Conservation (phyloP, 2,888 invertebrate species). For the Charanyca ferruginea region DNA sequence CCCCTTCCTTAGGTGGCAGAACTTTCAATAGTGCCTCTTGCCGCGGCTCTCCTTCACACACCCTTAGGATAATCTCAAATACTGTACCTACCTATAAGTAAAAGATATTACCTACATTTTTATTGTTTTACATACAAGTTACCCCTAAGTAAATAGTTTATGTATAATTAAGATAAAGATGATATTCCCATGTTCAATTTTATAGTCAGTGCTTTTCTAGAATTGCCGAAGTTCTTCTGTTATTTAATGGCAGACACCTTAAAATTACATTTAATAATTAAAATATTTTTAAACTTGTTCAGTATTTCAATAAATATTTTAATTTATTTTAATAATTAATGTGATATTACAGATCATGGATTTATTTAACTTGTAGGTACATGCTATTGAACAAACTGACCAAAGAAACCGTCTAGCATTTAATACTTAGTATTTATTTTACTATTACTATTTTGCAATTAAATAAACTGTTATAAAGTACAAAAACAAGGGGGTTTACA, state of each 20-base stretch:
- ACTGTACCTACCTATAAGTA: conserved; percentile 93
- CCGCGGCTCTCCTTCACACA: conserved; percentile 95
- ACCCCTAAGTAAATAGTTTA: no score
- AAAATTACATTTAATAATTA: conserved; percentile 53
- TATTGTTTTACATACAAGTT: no score
- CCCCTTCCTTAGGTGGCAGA: conserved; percentile 94
- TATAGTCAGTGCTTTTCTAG: conserved; percentile 96
- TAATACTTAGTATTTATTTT: not conserved
- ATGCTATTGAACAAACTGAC: no score
- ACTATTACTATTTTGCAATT: not conserved
- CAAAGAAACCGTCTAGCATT: no score
- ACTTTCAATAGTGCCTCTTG: conserved; percentile 94
- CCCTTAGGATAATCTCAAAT: conserved; percentile 95
- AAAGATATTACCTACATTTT: conserved; percentile 14
- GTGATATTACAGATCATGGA: no score
- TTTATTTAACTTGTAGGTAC: no score
- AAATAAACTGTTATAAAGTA: not conserved
- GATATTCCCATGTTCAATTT: conserved; percentile 96
- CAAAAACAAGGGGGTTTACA: not conserved
- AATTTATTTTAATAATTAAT: no score
- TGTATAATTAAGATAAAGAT: not conserved
- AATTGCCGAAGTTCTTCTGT: conserved; percentile 96
- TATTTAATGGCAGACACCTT: conserved; percentile 96
- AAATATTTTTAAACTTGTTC: no score
- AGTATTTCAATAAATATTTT: no score